Evolutionary conservation across 2,888 invertebrate species (phyloP), one percentile per base, ranked within the genome.

Genomic region (Cremastinae sp.): DNA sequence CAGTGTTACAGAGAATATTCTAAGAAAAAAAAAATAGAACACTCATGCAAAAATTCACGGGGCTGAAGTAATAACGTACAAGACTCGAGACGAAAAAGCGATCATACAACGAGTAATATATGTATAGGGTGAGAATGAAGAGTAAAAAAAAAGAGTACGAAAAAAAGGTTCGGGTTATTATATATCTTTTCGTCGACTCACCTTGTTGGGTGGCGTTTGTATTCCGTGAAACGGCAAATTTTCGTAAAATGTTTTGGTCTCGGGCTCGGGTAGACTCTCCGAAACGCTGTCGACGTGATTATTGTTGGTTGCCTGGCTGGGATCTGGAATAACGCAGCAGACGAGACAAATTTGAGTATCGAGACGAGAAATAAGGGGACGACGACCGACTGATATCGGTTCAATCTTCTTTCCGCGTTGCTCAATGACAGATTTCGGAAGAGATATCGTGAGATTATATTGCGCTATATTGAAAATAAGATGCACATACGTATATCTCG

Each of bases 181-280:
- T 38, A 22, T 14, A 51, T 45, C 5, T 66, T 20, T 12, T 45
- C 9, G 16, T 12, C 16, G 18, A 76, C 87, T 91, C 94, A 97
- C 97, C 96, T 97, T 97, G 91, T 96, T 95, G 86, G 96, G 97
- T 88, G 97, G 96, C 91, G 96, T 95, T 92, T 97, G 97, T 88
- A 97, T 94, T 85, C 97, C 97, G 90, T 97, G 97, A 93, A 97
- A 97, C 88, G 97, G 97, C 87, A 97, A 93, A 91, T 97, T 97
- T 92, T 97, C 97, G 93, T 97, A 97, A 89, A 95, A 94, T 65
- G 91, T 91, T 90, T 96, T 96, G 84, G 95, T 95, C 85, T 93
- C 93, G 90, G 94, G 94, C 90, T 96, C 96, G 91, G 94, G 93
- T 90, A 94, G 93, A 91, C 92, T 94, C 93, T 93, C 93, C 92